Conservation (phyloP, 2,113 vertebrate species). For the Catharus minimus region DNA sequence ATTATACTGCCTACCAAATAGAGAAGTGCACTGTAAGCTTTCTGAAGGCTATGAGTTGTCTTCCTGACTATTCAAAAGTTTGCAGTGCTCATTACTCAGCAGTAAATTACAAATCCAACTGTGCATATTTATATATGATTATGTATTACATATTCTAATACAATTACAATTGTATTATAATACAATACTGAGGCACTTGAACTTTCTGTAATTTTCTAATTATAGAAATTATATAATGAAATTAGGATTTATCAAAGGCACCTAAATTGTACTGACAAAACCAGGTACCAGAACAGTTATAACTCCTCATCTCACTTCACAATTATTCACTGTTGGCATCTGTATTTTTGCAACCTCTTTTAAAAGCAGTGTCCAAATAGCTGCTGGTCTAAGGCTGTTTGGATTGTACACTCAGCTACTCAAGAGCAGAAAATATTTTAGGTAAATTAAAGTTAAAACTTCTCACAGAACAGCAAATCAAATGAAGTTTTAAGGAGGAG, state of each 20-base stretch:
- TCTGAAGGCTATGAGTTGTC: neutral
- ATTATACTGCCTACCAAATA: neutral
- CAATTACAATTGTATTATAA: neutral
- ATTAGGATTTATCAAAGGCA: neutral
- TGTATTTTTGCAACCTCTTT: neutral
- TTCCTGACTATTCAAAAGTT: neutral
- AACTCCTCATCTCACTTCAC: neutral
- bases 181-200: neutral
- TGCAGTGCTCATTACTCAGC: neutral
- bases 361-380: neutral
- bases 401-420: neutral
- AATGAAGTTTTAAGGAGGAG: neutral
- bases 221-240: neutral
- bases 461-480: neutral
- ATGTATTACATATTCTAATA: neutral
- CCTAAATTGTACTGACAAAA: neutral
- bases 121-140: neutral
- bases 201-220: neutral
- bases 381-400: neutral
- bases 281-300: neutral
- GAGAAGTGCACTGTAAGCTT: neutral
- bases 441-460: neutral
- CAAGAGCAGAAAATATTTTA: neutral
- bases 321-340: neutral
- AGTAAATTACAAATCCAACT: neutral